Evolutionary conservation across 2,797 vertebrate genomes (phyloP).

Genomic region (Falco rusticolus): DNA sequence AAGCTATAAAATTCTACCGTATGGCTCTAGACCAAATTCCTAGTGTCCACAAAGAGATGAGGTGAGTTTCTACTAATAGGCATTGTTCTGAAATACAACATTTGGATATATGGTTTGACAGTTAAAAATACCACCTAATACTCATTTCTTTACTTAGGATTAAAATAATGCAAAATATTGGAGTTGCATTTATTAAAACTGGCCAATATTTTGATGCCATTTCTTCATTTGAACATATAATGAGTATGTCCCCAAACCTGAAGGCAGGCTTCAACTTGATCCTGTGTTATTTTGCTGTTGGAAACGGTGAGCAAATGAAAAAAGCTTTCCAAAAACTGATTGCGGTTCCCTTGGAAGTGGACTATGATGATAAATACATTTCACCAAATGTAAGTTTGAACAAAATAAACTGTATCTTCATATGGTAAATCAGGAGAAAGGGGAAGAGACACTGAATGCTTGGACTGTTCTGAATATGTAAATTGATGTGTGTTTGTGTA

Average conservation of each 20-base stretch:
- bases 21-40: conserved; percentile 98
- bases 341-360: conserved; percentile 87
- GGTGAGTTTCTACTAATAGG: conserved; percentile 72
- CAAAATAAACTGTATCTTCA: neutral
- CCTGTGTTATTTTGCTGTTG: conserved; percentile 91
- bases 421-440: neutral
- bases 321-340: conserved; percentile 95
- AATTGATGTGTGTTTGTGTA: neutral
- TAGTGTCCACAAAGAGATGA: conserved; percentile 90
- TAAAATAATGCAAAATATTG: conserved; percentile 98
- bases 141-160: conserved; percentile 80
- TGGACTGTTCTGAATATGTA: neutral
- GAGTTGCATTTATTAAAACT: conserved; percentile 89
- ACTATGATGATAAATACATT: conserved; percentile 94
- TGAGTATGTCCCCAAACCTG: conserved; percentile 91
- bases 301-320: conserved; percentile 94
- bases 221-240: conserved; percentile 93
- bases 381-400: conserved; percentile 84
- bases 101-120: neutral
- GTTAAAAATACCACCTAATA: neutral
- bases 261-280: conserved; percentile 94
- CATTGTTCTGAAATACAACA: neutral
- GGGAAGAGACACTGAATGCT: neutral
- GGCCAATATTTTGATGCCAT: conserved; percentile 93
- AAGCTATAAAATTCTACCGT: conserved; percentile 96